Base-by-base conservation (phyloP, 1,140 invertebrate genomes). In the Phocides pigmalion region DNA sequence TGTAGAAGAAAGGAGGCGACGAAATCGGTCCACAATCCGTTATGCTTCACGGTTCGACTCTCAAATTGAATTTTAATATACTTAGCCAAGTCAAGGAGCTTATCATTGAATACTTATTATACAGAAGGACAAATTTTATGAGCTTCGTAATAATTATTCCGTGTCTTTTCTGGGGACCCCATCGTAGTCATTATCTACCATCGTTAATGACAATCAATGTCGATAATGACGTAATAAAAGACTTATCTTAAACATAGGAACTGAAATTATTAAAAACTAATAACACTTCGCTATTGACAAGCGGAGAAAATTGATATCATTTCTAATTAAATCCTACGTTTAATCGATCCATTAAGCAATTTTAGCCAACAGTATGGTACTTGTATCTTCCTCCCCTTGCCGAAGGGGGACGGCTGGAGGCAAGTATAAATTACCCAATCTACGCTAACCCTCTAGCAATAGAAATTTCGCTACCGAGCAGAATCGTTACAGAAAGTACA, bases 351-450 rank as follows among this genome's bases (percentile, higher is more conserved):
- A 84, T 88, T 86, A 85, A 82, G 79, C 81, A 87, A 84, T 82
- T 85, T 86, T 82, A 82, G 83, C 79, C 77, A 85, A 87, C 73
- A 79, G 68, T 76, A 79, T 78, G 72, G 77, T 78, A 73, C 77
- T 78, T 81, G 85, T 84, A 80, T 80, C 73, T 79, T 71, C 73
- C 74, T 56, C 75, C 73, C 64, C 76, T 63, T 58, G 65, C 54
- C 64, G 54, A 46, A 50, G 62, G 72, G 67, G 72, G 74, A 70
- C 80, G 72, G 68, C 70, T 74, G 80, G 77, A 77, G 84, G 84
- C 84, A 83, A 87, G 79, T 90, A 90, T 89, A 90, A 90, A 90
- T 90, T 89, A 90, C 88, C 86, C 80, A 90, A 89, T 90, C 86
- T 89, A 85, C 83, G 81, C 72, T 85, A 82, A 88, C 88, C 86